Conservation (phyloP, 1,140 invertebrate species). For the Aphis gossypii region DNA sequence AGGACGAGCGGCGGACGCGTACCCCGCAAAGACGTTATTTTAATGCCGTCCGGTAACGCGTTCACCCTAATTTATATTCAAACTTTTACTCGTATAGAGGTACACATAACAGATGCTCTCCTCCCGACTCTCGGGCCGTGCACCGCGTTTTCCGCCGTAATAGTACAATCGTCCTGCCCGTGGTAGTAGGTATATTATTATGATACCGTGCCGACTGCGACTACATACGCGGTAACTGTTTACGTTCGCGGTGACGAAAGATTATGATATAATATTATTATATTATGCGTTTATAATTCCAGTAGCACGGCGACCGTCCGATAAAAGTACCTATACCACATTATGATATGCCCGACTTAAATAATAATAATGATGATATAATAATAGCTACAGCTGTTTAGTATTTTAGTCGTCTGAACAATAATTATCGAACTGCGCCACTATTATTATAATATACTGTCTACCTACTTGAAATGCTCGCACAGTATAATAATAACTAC, state of each 20-base stretch:
- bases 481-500: not conserved
- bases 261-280: not conserved
- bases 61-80: constrained; percentile 47
- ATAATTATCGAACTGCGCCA: not conserved
- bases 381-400: not conserved
- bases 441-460: no score
- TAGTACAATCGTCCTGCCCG: not conserved
- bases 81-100: constrained; percentile 39
- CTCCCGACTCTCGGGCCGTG: not conserved
- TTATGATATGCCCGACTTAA: not conserved
- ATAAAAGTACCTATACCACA: not conserved
- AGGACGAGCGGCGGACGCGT: not conserved
- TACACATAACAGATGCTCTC: constrained; percentile 29
- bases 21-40: constrained; percentile 54
- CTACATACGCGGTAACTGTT: no score
- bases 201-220: not conserved
- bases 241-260: not conserved
- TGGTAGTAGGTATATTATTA: not conserved
- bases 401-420: not conserved
- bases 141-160: not conserved
- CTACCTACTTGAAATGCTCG: not conserved
- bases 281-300: not conserved
- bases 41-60: constrained; percentile 51
- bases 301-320: no score
- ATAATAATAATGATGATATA: not conserved